These are phyloP conservation scores for Episyrphus balteatus DNA, from an alignment of 1,140 invertebrate species.

Conservation along the genomic window DNA sequence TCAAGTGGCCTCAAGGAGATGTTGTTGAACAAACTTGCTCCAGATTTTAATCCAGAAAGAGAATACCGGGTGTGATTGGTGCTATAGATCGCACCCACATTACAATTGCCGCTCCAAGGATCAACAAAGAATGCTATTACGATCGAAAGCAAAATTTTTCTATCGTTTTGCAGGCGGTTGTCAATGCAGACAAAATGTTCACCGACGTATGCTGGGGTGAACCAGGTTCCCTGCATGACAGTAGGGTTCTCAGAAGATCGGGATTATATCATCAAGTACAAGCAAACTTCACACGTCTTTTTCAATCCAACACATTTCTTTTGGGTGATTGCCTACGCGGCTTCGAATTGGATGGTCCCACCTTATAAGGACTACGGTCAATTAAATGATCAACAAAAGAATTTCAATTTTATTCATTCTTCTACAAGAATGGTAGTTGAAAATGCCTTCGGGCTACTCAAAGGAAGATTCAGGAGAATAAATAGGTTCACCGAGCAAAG, in stretches of 20 bases:
- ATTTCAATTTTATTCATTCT: not conserved
- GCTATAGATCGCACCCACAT: too few species aligned
- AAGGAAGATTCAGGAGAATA: not conserved
- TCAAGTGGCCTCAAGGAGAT: not conserved
- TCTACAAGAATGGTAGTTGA: not conserved
- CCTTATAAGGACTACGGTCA: constrained; percentile 6
- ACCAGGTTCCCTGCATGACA: not conserved
- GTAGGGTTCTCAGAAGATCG: constrained; percentile 1
- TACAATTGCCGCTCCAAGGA: too few species aligned
- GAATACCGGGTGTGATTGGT: too few species aligned
- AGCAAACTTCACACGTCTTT: not conserved
- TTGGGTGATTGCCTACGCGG: constrained; percentile 7
- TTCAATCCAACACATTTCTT: constrained; percentile 3
- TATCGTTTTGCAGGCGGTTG: not conserved
- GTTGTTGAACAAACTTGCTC: not conserved
- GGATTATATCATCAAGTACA: constrained; percentile 1
- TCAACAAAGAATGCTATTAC: not conserved
- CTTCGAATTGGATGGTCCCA: constrained; percentile 6
- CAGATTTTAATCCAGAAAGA: too few species aligned
- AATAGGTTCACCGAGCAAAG: not conserved
- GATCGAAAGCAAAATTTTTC: not conserved
- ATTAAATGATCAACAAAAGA: constrained; percentile 4
- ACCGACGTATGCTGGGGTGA: constrained; percentile 1
- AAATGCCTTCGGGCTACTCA: too few species aligned
- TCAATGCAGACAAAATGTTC: constrained; percentile 1